Conservation (phyloP, 1,140 invertebrate genomes). For the Marisa cornuarietis region DNA sequence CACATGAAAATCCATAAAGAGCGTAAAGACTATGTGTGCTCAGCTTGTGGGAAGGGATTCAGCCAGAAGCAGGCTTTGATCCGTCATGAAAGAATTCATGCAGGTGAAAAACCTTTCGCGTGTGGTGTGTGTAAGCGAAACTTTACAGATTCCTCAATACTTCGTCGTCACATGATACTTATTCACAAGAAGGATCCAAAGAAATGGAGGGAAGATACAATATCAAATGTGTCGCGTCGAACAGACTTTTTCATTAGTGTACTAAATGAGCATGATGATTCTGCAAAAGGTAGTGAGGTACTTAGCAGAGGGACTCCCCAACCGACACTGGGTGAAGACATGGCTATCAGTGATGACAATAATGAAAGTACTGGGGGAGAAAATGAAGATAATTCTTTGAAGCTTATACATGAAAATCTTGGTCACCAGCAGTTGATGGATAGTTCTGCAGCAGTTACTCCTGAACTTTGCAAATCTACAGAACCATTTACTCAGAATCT, state of each 20-base stretch:
- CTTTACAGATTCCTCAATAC: constrained; percentile 59
- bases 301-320: not conserved
- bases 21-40: constrained; percentile 53
- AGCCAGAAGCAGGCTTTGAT: constrained; percentile 57
- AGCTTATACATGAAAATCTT: no score
- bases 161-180: constrained; percentile 60
- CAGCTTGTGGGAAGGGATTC: constrained; percentile 59
- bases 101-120: constrained; percentile 58
- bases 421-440: no score
- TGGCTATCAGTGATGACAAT: not conserved
- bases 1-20: constrained; percentile 58
- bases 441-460: no score
- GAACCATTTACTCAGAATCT: no score
- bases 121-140: constrained; percentile 52
- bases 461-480: no score
- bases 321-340: not conserved
- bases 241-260: constrained; percentile 37
- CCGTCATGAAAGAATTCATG: constrained; percentile 59
- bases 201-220: constrained; percentile 42
- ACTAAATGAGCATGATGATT: not conserved
- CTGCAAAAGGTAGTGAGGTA: not conserved
- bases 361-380: not conserved
- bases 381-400: not conserved
- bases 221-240: constrained; percentile 13
- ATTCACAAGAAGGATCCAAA: constrained; percentile 53